Base-by-base conservation (phyloP, 1,140 invertebrate genomes). In the Diabrotica undecimpunctata region DNA sequence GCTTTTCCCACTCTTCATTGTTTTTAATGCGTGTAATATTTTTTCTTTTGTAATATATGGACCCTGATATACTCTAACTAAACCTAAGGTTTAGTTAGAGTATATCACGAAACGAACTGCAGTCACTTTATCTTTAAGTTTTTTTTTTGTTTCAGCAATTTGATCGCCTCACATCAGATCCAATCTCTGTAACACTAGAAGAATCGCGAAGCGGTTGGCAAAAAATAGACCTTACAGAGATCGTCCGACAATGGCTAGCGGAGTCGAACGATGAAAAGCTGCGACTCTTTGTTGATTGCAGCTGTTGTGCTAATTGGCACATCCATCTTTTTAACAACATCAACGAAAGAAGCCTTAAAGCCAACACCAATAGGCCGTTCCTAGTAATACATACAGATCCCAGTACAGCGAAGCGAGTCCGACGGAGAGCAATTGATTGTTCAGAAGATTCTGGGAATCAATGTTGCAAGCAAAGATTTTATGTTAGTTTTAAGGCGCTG, bases 401-500 rank as follows among this genome's bases (percentile, higher is more conserved):
- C 6, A 77, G 72, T 35, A 81, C 81, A 64, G 78, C 84, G 70
- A 84, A 87, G 62, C 80, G 92, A 11, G 88, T 91, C 2, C 86
- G 91, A 64, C 85, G 93, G 73, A 83, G 90, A 55, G 90, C 93
- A 41, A 83, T 95, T 52, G 92, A 94, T 74, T 95, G 93, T 79
- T 87, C 83, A 75, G 89, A 84, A 62, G 88, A 87, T 67, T 81
- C 85, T 58, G 86, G 85, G 66, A 90, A 89, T 65, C 89, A 91
- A 75, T 97, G 95, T 79, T 96, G 94, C 80, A 94, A 95, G 73
- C 89, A 96, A 78, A 87, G 90, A 39, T 74, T 96, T 80, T 94
- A 92, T 81, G 92, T 97, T 53, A 93, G 88, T 77, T 97, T 97
- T 81, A 88, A 89, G 68, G 87, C 92, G 62, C 84, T 97, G 11